Evolutionary conservation across 2,113 vertebrate genomes (phyloP).

Genomic region (Macheiramphus alcinus): DNA sequence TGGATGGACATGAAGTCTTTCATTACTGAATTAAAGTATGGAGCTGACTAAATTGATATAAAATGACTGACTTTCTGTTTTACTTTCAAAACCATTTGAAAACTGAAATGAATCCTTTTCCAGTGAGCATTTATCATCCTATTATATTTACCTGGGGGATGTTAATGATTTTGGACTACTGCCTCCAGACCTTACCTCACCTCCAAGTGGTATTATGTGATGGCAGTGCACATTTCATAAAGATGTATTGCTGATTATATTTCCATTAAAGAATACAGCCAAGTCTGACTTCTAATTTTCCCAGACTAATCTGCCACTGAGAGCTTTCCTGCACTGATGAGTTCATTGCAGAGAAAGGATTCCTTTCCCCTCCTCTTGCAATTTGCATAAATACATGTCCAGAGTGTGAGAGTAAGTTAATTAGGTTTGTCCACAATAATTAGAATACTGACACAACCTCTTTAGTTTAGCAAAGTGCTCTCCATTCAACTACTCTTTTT

Average conservation of each 20-base stretch:
- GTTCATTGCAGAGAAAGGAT: slow-evolving; percentile 13
- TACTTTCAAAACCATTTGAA: slow-evolving; percentile 69
- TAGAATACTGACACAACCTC: background rate
- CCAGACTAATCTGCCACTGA: slow-evolving; percentile 30
- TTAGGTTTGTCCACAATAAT: background rate
- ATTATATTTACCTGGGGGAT: slow-evolving; percentile 63
- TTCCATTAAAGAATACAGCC: slow-evolving; percentile 72
- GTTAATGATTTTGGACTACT: slow-evolving; percentile 70
- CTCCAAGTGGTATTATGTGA: slow-evolving; percentile 62
- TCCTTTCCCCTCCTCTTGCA: background rate
- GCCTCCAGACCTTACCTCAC: slow-evolving; percentile 63
- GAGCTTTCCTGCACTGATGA: slow-evolving; percentile 16
- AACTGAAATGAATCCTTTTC: slow-evolving; percentile 61
- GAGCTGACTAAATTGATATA: slow-evolving; percentile 54
- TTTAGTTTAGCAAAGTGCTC: background rate
- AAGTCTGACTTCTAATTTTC: slow-evolving; percentile 69
- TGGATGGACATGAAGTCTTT: slow-evolving; percentile 9
- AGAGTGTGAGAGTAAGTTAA: background rate
- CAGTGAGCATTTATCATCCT: slow-evolving; percentile 62
- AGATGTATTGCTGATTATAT: slow-evolving; percentile 72
- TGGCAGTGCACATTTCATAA: slow-evolving; percentile 58
- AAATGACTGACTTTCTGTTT: slow-evolving; percentile 68
- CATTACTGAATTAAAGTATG: slow-evolving; percentile 50
- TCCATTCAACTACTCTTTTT: background rate
- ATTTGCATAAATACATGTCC: background rate